phyloP scores from a whole-genome alignment of 2,888 invertebrate genomes.

The Cataglyphis albicans region DNA sequence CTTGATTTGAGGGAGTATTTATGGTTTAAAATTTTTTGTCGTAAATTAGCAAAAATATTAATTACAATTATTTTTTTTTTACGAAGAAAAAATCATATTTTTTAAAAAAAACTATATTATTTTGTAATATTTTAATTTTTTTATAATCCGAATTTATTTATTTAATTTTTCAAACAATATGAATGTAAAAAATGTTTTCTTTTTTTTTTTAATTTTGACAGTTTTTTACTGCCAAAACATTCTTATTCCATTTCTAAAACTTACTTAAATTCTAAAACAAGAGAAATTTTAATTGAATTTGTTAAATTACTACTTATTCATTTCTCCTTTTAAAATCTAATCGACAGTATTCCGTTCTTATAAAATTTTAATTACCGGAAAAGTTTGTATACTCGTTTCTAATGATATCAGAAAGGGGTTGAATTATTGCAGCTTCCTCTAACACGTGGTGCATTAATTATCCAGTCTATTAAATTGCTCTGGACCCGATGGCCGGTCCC shows the following conservation, averaged over 20 bases:
- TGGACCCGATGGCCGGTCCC: constrained; percentile 15
- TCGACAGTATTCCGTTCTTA: not conserved
- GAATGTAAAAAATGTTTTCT: too few relatives aligned
- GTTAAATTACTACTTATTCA: not conserved
- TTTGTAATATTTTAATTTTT: too few relatives aligned
- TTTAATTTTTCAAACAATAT: too few relatives aligned
- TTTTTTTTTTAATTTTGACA: too few relatives aligned
- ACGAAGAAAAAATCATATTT: too few relatives aligned
- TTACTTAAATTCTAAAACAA: not conserved
- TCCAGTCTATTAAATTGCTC: constrained; percentile 37
- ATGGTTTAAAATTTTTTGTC: too few relatives aligned
- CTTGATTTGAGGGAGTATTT: too few relatives aligned
- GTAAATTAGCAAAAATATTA: too few relatives aligned
- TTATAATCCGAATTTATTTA: too few relatives aligned
- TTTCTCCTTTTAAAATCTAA: not conserved
- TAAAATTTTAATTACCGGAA: not conserved
- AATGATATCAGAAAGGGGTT: not conserved
- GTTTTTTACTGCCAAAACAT: too few relatives aligned
- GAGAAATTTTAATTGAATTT: not conserved
- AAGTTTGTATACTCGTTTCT: not conserved
- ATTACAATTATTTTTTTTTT: too few relatives aligned
- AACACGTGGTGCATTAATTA: constrained; percentile 35
- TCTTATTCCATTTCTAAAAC: not conserved
- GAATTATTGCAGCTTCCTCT: not conserved
- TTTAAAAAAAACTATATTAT: too few relatives aligned